Percentiles rank a stretch among this genome's conserved stretches.
Conservation (phyloP, 1,140 invertebrate genomes). For the Euura lappo region DNA sequence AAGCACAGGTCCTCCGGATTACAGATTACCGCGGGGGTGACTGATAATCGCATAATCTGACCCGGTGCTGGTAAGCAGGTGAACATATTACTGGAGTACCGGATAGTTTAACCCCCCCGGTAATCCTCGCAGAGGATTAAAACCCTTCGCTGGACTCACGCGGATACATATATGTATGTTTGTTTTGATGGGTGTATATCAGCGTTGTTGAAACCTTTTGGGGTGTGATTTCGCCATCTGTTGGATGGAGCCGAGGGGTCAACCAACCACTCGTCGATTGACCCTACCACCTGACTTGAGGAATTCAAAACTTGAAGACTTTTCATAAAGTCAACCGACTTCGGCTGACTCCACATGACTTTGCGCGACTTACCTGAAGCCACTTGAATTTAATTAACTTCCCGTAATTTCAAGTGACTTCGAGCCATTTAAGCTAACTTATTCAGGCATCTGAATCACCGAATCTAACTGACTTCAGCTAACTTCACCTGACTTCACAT, state of each 20-base stretch:
- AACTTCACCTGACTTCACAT: too few species aligned
- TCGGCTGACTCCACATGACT: too few species aligned
- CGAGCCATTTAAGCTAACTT: too few species aligned
- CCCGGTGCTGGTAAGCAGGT: conserved; percentile 12
- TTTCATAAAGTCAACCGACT: too few species aligned
- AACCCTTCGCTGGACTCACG: conserved; percentile 8
- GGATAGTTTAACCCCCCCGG: conserved; percentile 29
- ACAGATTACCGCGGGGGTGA: not conserved
- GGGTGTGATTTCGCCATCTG: not conserved
- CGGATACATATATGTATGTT: not conserved
- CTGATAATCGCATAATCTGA: conserved; percentile 26
- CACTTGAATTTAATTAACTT: too few species aligned
- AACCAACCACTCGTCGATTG: not conserved
- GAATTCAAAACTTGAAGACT: too few species aligned
- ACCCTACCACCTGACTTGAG: too few species aligned
- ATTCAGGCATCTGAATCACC: too few species aligned
- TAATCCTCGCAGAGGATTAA: conserved; percentile 29
- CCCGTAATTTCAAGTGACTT: too few species aligned
- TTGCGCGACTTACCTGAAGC: too few species aligned
- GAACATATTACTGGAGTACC: conserved; percentile 29
- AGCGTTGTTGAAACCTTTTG: not conserved
- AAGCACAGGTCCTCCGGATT: not conserved
- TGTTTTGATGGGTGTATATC: not conserved
- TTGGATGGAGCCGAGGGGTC: not conserved
- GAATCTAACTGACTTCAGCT: too few species aligned